Conservation (phyloP, 2,888 invertebrate genomes). For the Epirrhoe alternata region DNA sequence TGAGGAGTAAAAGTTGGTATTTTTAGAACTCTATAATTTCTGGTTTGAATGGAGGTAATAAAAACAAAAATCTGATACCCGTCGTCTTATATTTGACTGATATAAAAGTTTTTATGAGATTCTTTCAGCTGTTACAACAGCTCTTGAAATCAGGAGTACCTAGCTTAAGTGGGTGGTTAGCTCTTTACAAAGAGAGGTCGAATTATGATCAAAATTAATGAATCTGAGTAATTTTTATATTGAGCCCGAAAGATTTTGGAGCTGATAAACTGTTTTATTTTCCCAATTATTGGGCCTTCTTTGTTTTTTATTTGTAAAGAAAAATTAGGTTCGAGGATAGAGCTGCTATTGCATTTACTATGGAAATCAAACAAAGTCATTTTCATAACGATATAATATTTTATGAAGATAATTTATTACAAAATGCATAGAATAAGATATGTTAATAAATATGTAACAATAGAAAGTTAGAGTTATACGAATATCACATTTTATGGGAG, state of each 20-base stretch:
- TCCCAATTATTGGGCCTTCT: too few relatives aligned
- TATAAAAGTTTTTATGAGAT: constrained; percentile 59
- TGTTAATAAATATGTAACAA: constrained; percentile 62
- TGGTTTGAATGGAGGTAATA: too few relatives aligned
- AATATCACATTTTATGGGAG: constrained; percentile 64
- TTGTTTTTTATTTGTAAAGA: too few relatives aligned
- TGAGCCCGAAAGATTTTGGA: too few relatives aligned
- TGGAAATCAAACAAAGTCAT: constrained; percentile 22
- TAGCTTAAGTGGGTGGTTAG: background rate
- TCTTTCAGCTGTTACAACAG: constrained; percentile 64
- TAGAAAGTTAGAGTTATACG: constrained; percentile 54
- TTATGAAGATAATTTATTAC: constrained; percentile 58
- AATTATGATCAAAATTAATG: constrained; percentile 77
- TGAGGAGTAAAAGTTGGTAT: too few relatives aligned
- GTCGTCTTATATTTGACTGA: background rate
- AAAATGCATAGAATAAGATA: constrained; percentile 67
- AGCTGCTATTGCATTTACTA: too few relatives aligned
- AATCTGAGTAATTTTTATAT: too few relatives aligned
- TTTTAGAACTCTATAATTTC: too few relatives aligned
- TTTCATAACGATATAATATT: constrained; percentile 53
- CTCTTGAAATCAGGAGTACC: constrained; percentile 63
- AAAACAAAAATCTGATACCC: too few relatives aligned
- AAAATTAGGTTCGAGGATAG: too few relatives aligned
- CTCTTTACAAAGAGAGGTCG: constrained; percentile 72
- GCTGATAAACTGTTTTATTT: too few relatives aligned